Conservation (phyloP, 2,113 vertebrate genomes). For the Planiliza haematocheilus region DNA sequence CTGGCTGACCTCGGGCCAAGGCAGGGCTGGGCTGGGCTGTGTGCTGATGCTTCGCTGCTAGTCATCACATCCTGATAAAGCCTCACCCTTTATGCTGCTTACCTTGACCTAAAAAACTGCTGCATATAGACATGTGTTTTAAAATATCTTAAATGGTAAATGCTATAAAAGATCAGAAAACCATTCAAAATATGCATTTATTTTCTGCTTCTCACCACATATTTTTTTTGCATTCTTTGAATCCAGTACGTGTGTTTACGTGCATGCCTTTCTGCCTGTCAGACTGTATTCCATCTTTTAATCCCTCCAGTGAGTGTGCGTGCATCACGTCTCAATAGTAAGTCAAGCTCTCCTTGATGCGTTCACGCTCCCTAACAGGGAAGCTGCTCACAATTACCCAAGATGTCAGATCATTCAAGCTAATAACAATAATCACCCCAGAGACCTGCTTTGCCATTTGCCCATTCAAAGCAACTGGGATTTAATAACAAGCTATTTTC, state of each 20-base stretch:
- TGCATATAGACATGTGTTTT: neutral
- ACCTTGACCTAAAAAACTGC: slow-evolving; percentile 17
- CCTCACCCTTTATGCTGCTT: neutral
- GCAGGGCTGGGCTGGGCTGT: slow-evolving; percentile 7
- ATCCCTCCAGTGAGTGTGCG: slow-evolving; percentile 7
- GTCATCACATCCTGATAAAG: slow-evolving; percentile 36
- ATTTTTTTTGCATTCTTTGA: slow-evolving; percentile 7
- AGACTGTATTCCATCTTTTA: slow-evolving; percentile 28
- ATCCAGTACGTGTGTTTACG: slow-evolving; percentile 8
- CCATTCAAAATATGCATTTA: neutral
- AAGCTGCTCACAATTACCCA: slow-evolving; percentile 70
- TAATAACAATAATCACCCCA: slow-evolving; percentile 82
- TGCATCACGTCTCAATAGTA: slow-evolving; percentile 9
- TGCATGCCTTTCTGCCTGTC: slow-evolving; percentile 8
- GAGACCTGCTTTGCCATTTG: slow-evolving; percentile 62
- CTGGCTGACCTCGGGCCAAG: slow-evolving; percentile 68
- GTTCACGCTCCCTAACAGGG: slow-evolving; percentile 46
- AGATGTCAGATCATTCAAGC: slow-evolving; percentile 75
- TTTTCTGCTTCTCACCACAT: neutral
- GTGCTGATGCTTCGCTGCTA: slow-evolving; percentile 35
- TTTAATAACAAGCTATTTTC: slow-evolving; percentile 74
- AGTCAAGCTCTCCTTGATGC: slow-evolving; percentile 38
- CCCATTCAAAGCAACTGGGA: slow-evolving; percentile 64
- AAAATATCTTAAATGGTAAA: slow-evolving; percentile 2
- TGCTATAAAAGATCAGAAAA: neutral